These are phyloP conservation scores for Sceloporus tristichus DNA, from an alignment of 2,113 vertebrate genomes.

Conservation along the genomic window DNA sequence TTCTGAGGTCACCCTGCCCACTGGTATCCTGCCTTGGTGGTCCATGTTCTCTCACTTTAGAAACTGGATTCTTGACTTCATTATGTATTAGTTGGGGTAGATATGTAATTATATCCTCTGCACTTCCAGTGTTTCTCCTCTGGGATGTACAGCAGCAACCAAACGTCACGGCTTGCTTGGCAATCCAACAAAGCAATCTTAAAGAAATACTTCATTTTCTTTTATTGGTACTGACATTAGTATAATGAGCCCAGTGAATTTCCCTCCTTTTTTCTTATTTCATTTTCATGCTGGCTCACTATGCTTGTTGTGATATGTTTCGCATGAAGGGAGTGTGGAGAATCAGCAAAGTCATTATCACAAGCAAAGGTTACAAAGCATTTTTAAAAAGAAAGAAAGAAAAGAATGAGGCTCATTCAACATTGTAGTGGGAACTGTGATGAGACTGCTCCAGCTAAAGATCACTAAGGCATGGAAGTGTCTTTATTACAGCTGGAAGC, in stretches of 20 bases:
- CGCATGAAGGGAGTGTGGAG: no score
- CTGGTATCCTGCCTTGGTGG: not conserved
- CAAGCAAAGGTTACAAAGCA: no score
- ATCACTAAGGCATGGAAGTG: no score
- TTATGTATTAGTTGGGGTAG: conserved; percentile 1
- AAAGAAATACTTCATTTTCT: conserved; percentile 27
- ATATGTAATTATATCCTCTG: conserved; percentile 23
- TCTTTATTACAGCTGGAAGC: no score
- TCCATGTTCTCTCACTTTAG: not conserved
- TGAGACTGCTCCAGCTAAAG: no score
- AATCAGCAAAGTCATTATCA: no score
- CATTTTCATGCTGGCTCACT: no score
- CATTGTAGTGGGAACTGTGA: no score
- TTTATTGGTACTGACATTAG: conserved; percentile 24
- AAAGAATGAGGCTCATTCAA: no score
- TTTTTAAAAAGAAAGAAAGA: no score
- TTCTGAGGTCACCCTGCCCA: conserved; percentile 27
- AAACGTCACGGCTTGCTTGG: not conserved
- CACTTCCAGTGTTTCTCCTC: conserved; percentile 5
- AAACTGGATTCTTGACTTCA: conserved; percentile 27
- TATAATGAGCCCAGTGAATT: conserved; percentile 27
- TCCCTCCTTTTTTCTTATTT: conserved; percentile 15
- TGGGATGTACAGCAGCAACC: conserved; percentile 4
- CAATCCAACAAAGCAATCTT: conserved; percentile 45
- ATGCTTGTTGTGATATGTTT: no score